Percentiles rank a stretch among this genome's conserved stretches.
Evolutionary conservation across 2,113 vertebrate genomes (phyloP).

Genomic region (Pantherophis guttatus): DNA sequence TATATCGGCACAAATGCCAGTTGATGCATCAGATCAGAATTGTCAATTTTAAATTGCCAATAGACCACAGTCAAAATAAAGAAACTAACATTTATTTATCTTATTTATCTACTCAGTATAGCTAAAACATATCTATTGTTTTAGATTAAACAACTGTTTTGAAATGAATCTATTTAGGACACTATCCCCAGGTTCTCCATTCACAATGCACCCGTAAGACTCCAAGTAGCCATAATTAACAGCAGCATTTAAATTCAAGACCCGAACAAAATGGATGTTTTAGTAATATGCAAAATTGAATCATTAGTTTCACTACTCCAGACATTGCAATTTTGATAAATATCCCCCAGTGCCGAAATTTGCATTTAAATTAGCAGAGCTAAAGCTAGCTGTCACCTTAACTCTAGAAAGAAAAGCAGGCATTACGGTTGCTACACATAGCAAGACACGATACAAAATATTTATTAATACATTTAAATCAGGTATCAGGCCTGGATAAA

Average conservation of each 20-base stretch:
- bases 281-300: slow-evolving; percentile 3
- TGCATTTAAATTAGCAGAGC: slow-evolving; percentile 44
- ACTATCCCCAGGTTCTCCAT: slow-evolving; percentile 20
- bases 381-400: slow-evolving; percentile 46
- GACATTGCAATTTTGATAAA: slow-evolving; percentile 35
- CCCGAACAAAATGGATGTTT: slow-evolving; percentile 48
- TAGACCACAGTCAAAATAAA: slow-evolving; percentile 21
- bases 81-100: slow-evolving; percentile 17
- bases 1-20: slow-evolving; percentile 4
- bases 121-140: slow-evolving; percentile 32
- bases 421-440: not conserved
- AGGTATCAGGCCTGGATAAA: not conserved
- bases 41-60: slow-evolving; percentile 27
- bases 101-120: not conserved
- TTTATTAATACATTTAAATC: slow-evolving; percentile 1
- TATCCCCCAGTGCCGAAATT: slow-evolving; percentile 27
- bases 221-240: slow-evolving; percentile 33
- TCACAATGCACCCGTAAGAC: slow-evolving; percentile 32
- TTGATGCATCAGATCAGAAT: slow-evolving; percentile 25
- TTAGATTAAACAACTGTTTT: slow-evolving; percentile 48
- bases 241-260: slow-evolving; percentile 32
- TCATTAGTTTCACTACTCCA: slow-evolving; percentile 45
- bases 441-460: not conserved
- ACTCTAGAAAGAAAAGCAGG: slow-evolving; percentile 28
- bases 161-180: slow-evolving; percentile 37